Conservation (phyloP, 2,113 vertebrate species). For the Strigops habroptila region DNA sequence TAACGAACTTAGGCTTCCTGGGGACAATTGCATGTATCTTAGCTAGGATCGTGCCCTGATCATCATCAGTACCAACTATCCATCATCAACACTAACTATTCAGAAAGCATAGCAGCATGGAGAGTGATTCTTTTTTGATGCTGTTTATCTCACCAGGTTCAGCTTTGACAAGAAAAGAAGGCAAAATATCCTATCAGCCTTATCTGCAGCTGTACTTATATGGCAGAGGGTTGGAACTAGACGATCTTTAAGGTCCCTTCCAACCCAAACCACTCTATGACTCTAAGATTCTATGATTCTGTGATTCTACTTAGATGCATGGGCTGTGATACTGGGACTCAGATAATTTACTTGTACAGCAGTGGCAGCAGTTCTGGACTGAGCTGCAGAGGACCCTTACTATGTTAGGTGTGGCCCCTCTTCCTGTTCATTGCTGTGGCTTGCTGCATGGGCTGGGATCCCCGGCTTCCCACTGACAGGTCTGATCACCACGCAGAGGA, state of each 20-base stretch:
- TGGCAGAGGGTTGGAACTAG: background rate
- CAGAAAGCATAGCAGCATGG: background rate
- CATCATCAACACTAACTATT: background rate
- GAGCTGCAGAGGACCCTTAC: background rate
- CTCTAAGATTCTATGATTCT: background rate
- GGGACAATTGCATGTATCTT: background rate
- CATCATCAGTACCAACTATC: background rate
- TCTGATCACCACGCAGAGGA: background rate
- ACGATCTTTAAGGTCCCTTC: background rate
- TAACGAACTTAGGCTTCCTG: background rate
- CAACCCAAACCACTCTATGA: background rate
- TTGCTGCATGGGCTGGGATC: background rate
- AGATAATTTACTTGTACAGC: background rate
- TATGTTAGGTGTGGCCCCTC: background rate
- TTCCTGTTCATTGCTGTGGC: fast-evolving
- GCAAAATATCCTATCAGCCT: background rate
- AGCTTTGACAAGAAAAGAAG: background rate
- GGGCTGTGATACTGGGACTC: background rate
- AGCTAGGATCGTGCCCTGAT: background rate
- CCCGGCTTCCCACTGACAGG: background rate
- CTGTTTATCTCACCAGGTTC: background rate
- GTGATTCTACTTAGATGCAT: background rate
- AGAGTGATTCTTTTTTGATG: background rate
- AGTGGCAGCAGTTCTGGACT: background rate
- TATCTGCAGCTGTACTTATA: background rate